Conservation (phyloP, 1,140 invertebrate genomes). For the Philopotamus ludificatus region DNA sequence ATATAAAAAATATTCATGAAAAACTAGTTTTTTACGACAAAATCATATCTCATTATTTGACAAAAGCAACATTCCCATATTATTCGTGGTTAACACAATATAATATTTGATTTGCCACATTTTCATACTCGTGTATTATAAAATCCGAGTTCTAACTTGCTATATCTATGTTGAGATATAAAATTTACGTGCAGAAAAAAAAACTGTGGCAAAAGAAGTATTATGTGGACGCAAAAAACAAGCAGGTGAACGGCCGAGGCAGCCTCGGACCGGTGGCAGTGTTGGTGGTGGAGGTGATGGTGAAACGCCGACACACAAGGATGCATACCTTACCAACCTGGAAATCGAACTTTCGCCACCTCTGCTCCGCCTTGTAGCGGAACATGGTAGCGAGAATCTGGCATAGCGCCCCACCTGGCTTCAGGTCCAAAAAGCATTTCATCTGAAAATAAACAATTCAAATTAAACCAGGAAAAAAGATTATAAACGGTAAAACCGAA, state of each 20-base stretch:
- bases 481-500: too few species aligned
- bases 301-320: conserved; percentile 40
- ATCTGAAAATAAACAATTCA: conserved; percentile 60
- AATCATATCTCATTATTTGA: not conserved
- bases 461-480: too few species aligned
- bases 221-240: conserved; percentile 1
- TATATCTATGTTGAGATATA: conserved; percentile 6
- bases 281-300: conserved; percentile 34
- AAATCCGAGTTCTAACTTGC: too few species aligned
- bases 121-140: too few species aligned
- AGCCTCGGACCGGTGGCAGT: conserved; percentile 27
- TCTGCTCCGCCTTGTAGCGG: conserved; percentile 94
- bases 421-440: conserved; percentile 94
- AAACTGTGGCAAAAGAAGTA: conserved; percentile 11
- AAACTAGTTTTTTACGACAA: not conserved
- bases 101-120: not conserved
- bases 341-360: conserved; percentile 90
- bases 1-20: not conserved
- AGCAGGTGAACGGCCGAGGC: conserved; percentile 28
- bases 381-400: conserved; percentile 91
- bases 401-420: conserved; percentile 87
- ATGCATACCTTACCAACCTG: conserved; percentile 75
- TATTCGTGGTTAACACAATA: not conserved
- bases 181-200: not conserved
- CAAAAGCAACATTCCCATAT: conserved; percentile 11